Conservation (phyloP, 2,888 invertebrate genomes). For the Dynastes tityus region DNA sequence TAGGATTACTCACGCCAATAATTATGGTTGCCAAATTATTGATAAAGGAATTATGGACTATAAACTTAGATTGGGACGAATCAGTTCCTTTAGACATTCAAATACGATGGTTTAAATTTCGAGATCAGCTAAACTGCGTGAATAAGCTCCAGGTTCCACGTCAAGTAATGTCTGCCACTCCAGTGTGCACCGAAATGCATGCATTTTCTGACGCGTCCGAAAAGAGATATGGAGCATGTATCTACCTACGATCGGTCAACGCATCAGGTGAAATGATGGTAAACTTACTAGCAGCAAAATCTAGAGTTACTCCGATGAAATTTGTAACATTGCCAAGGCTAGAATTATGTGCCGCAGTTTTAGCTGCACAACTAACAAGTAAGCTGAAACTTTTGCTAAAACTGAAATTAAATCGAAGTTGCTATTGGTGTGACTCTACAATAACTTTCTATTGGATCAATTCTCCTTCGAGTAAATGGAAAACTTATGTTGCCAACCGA, state of each 20-base stretch:
- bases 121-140: not conserved
- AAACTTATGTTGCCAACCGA: conserved; percentile 50
- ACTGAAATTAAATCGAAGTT: conserved; percentile 18
- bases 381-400: conserved; percentile 22
- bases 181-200: not conserved
- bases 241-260: no score
- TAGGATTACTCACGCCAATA: not conserved
- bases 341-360: conserved; percentile 38
- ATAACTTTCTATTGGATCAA: conserved; percentile 48
- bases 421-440: conserved; percentile 47
- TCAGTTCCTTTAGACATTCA: not conserved
- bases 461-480: conserved; percentile 17
- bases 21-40: not conserved
- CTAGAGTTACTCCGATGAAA: conserved; percentile 27
- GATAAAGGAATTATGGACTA: not conserved
- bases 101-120: not conserved
- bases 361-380: conserved; percentile 40
- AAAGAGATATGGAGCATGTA: not conserved
- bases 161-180: not conserved
- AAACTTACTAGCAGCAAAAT: not conserved
- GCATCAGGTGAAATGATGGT: no score
- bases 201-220: not conserved
- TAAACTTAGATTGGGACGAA: not conserved
- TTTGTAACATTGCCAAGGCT: conserved; percentile 23
- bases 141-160: not conserved